These are phyloP conservation scores for Hippoglossus hippoglossus DNA, from an alignment of 2,797 vertebrate genomes.

Conservation along the genomic window DNA sequence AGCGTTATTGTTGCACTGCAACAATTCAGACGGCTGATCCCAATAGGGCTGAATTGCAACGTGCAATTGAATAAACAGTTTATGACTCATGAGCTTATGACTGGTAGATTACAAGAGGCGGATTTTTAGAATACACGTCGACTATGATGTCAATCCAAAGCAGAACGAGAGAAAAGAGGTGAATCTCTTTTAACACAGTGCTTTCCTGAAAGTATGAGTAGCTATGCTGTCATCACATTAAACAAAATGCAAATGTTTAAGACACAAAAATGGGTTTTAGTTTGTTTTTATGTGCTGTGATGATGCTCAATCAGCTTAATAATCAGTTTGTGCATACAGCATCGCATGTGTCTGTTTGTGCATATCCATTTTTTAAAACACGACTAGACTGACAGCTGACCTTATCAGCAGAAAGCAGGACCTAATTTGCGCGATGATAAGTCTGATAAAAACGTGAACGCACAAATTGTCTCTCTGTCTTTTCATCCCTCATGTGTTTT, in stretches of 20 bases:
- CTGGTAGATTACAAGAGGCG: conserved; percentile 12
- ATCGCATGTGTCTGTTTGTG: conserved; percentile 32
- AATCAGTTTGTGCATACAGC: conserved; percentile 8
- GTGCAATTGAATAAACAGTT: conserved; percentile 46
- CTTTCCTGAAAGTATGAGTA: neutral
- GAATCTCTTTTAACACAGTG: neutral
- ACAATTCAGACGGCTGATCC: conserved; percentile 22
- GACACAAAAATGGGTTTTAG: neutral
- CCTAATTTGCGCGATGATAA: conserved; percentile 74
- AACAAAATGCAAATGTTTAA: conserved; percentile 1
- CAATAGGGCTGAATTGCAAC: conserved; percentile 16
- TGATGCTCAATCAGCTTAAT: conserved; percentile 40
- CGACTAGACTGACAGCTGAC: conserved; percentile 74
- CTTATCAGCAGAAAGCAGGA: conserved; percentile 77
- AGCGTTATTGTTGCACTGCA: conserved; percentile 38
- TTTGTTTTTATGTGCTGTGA: conserved; percentile 9
- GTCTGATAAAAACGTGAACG: conserved; percentile 67
- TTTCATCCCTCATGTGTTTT: neutral
- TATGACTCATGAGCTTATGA: conserved; percentile 39
- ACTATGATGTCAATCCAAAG: conserved; percentile 35
- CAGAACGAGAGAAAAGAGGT: neutral
- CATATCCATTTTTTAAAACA: conserved; percentile 49
- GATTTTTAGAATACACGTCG: conserved; percentile 12
- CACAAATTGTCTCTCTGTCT: conserved; percentile 49
- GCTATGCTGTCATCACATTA: neutral